These are phyloP conservation scores for Perizoma affinitatum DNA, from an alignment of 2,888 invertebrate genomes.

Conservation along the genomic window DNA sequence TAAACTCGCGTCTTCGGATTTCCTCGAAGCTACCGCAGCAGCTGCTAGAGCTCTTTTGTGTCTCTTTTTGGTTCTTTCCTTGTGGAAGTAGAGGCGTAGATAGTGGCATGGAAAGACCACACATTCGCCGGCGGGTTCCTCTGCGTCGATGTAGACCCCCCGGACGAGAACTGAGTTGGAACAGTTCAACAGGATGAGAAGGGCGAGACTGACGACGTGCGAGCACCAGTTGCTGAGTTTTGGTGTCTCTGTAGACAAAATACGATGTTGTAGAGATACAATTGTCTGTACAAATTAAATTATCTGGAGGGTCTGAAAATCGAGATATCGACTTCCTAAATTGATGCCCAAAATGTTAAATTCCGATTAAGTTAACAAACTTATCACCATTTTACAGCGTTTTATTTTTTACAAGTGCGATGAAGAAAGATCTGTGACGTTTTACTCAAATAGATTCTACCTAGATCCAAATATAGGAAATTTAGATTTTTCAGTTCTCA, in stretches of 20 bases:
- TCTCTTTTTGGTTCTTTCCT: conserved; percentile 86
- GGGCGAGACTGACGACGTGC: conserved; percentile 88
- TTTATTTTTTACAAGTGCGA: too few species aligned
- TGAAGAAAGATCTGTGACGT: too few species aligned
- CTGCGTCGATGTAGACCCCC: conserved; percentile 94
- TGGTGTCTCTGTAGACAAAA: conserved; percentile 83
- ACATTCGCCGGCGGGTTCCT: conserved; percentile 92
- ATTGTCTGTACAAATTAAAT: too few species aligned
- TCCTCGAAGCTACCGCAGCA: conserved; percentile 59
- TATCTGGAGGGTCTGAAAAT: too few species aligned
- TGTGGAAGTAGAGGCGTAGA: conserved; percentile 89
- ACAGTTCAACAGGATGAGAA: conserved; percentile 92
- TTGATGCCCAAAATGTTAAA: too few species aligned
- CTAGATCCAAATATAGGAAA: too few species aligned
- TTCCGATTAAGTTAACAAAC: too few species aligned
- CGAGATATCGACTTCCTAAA: too few species aligned
- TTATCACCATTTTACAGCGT: too few species aligned
- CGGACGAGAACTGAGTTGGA: conserved; percentile 94
- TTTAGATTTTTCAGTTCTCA: too few species aligned
- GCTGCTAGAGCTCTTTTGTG: conserved; percentile 67
- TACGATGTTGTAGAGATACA: neutral
- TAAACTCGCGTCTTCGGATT: conserved; percentile 66
- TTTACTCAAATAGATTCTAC: too few species aligned
- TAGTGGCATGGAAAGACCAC: conserved; percentile 94
- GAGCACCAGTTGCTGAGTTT: conserved; percentile 92